These are phyloP conservation scores for Strongylocentrotus purpuratus DNA, from an alignment of 35 echinoderm and acorn worm species.

Conservation along the genomic window DNA sequence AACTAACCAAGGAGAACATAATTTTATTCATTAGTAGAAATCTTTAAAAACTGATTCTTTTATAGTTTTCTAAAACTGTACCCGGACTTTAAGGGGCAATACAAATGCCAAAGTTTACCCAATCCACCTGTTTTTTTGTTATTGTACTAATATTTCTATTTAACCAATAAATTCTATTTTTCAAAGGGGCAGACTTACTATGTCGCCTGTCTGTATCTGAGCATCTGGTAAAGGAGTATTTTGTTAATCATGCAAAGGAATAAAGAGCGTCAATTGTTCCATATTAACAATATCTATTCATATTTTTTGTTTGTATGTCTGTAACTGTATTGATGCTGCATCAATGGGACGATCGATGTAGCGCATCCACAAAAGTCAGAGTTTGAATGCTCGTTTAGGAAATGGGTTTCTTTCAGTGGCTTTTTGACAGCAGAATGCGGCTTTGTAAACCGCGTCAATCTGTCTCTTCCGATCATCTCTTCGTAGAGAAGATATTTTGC, in stretches of 20 bases:
- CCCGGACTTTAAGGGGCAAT: too few relatives aligned
- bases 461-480: not conserved
- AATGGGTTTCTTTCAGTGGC: not conserved
- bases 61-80: not conserved
- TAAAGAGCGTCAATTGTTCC: not conserved
- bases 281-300: not conserved
- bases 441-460: not conserved
- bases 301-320: not conserved
- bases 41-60: not conserved
- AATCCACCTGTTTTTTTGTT: not conserved
- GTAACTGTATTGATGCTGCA: not conserved
- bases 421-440: not conserved
- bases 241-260: not conserved
- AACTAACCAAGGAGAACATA: too few relatives aligned
- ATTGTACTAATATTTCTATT: constrained; percentile 20
- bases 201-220: not conserved
- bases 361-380: constrained; percentile 8
- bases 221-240: not conserved
- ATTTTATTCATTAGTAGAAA: too few relatives aligned
- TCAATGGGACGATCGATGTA: not conserved
- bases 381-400: not conserved
- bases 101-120: not conserved
- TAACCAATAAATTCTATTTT: not conserved
- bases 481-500: not conserved
- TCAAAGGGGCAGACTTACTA: not conserved